Evolutionary conservation across 1,140 invertebrate genomes (phyloP).

Genomic region (Conopomorpha cramerella): DNA sequence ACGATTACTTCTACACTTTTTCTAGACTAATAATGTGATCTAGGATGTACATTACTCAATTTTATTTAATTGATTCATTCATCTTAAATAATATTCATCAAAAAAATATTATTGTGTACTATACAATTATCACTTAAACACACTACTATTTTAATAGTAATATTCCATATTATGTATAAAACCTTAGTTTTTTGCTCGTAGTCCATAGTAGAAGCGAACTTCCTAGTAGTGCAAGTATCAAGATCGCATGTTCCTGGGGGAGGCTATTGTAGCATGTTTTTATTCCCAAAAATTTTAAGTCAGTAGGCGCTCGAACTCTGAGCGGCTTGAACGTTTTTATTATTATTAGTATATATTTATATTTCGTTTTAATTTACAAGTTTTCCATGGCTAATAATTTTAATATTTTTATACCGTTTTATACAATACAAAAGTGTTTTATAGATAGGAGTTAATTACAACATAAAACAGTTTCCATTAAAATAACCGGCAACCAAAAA

Average conservation of each 20-base stretch:
- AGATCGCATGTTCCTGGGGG: constrained; percentile 27
- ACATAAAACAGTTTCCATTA: constrained; percentile 15
- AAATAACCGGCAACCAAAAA: constrained; percentile 3
- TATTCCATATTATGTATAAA: too few species aligned
- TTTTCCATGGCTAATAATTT: constrained; percentile 59
- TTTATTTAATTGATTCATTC: too few species aligned
- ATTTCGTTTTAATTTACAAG: constrained; percentile 60
- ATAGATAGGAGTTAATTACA: constrained; percentile 47
- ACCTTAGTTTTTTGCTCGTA: too few species aligned
- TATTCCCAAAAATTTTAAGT: constrained; percentile 62
- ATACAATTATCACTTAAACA: too few species aligned
- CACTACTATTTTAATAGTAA: too few species aligned
- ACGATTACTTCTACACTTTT: too few species aligned
- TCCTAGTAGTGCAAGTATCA: constrained; percentile 28
- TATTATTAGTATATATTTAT: constrained; percentile 60
- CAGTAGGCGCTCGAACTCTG: constrained; percentile 58
- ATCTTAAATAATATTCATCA: too few species aligned
- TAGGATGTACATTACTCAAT: too few species aligned
- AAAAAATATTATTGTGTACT: too few species aligned
- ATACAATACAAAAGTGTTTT: constrained; percentile 57
- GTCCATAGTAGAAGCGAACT: too few species aligned
- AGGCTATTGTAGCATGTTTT: constrained; percentile 60
- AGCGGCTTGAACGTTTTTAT: constrained; percentile 56
- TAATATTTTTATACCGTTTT: constrained; percentile 62
- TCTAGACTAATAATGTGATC: too few species aligned